Evolutionary conservation across 2,888 invertebrate species (phyloP).

Genomic region (Cepaea hortensis): DNA sequence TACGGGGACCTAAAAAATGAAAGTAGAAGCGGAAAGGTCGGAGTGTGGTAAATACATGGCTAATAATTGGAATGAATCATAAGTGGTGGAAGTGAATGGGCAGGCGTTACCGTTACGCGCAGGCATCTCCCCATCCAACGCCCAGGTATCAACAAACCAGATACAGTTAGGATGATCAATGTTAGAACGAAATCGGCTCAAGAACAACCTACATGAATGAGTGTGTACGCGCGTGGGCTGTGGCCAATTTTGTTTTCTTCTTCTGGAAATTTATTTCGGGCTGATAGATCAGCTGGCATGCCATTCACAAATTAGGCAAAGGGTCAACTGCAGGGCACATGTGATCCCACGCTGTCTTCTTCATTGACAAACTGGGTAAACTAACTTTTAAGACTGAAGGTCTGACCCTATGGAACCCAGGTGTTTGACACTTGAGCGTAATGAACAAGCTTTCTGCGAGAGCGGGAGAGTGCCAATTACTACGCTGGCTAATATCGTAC

Average conservation of each 20-base stretch:
- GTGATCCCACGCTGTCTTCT: conserved; percentile 16
- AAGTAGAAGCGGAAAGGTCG: no score
- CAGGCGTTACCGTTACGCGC: no score
- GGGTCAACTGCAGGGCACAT: neutral
- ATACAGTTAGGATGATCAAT: neutral
- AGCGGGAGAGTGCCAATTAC: neutral
- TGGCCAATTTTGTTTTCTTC: neutral
- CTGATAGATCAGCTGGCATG: conserved; percentile 5
- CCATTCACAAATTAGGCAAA: conserved; percentile 18
- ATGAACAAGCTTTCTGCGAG: neutral
- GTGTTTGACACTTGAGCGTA: conserved; percentile 26
- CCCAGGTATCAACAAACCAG: neutral
- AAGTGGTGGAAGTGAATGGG: no score
- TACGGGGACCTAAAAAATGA: no score
- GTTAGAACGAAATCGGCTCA: neutral
- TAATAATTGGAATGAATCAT: no score
- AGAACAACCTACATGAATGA: neutral
- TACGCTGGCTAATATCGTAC: no score
- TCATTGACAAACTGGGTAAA: conserved; percentile 18
- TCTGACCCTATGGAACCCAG: neutral
- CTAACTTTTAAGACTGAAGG: neutral
- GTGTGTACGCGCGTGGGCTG: neutral
- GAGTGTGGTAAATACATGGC: no score
- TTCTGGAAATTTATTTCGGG: neutral
- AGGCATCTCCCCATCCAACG: no score